A percentile compares a stretch with the other conserved stretches of the same genome.
phyloP scores from a whole-genome alignment of 2,797 vertebrate species.

The Bradypus variegatus region DNA sequence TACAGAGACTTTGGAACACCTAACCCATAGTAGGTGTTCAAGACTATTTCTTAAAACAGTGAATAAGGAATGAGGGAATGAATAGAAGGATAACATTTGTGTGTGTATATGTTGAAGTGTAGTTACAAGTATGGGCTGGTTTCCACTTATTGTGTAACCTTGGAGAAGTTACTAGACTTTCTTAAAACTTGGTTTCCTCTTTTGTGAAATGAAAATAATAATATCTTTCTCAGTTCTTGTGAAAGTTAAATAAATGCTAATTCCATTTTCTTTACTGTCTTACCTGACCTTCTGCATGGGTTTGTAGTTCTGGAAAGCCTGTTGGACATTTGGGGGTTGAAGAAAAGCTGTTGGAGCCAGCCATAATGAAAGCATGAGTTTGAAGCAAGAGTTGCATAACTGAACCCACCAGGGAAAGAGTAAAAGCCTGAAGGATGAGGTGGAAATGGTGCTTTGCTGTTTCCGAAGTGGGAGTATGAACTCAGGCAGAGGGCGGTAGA shows the following conservation, averaged over 20 bases:
- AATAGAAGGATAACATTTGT: neutral
- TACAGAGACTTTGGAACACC: neutral
- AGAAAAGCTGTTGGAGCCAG: neutral
- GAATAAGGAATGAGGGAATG: neutral
- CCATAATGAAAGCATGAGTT: neutral
- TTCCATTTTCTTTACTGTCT: neutral
- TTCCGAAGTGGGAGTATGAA: neutral
- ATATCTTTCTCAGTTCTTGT: neutral
- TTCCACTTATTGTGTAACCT: neutral
- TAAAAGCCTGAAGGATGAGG: neutral
- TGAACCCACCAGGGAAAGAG: neutral
- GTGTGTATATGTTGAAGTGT: neutral
- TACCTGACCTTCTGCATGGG: neutral
- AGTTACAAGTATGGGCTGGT: neutral
- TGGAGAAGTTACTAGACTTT: neutral
- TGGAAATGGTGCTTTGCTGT: neutral
- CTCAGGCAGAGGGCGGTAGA: neutral
- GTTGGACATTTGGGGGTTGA: neutral
- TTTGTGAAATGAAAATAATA: slow-evolving; percentile 4
- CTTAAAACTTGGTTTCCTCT: neutral
- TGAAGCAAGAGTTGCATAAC: neutral
- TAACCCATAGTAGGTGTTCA: neutral
- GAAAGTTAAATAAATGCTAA: neutral
- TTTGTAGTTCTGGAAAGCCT: neutral
- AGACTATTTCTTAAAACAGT: neutral